phyloP scores from a whole-genome alignment of 2,797 vertebrate species.

The Tenualosa ilisha region DNA sequence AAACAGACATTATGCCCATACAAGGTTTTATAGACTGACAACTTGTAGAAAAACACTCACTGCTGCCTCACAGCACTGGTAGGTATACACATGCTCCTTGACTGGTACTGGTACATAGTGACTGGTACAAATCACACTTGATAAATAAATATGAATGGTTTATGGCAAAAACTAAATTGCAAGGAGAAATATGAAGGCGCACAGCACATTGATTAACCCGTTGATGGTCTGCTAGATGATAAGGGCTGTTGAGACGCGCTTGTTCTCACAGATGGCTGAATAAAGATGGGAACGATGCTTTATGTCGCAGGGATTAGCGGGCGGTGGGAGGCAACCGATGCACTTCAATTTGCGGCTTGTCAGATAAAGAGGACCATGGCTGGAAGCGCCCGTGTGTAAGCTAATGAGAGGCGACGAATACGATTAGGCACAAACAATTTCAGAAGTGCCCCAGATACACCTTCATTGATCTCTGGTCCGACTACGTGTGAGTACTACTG shows the following conservation, averaged over 20 bases:
- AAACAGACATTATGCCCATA: neutral
- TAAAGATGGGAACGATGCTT: slow-evolving; percentile 49
- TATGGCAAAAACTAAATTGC: neutral
- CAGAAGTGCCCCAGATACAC: neutral
- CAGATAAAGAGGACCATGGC: slow-evolving; percentile 44
- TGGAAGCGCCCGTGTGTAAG: neutral
- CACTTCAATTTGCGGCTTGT: slow-evolving; percentile 51
- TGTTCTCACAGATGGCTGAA: slow-evolving; percentile 55
- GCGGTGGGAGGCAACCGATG: slow-evolving; percentile 36
- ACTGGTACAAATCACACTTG: neutral
- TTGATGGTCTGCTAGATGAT: neutral
- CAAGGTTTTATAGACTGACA: neutral
- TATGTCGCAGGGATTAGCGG: slow-evolving; percentile 64
- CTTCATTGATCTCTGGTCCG: neutral
- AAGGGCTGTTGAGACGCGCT: slow-evolving; percentile 6
- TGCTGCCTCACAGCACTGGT: neutral
- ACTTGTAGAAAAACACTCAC: neutral
- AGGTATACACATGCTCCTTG: neutral
- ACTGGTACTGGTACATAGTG: neutral
- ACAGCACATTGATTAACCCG: neutral
- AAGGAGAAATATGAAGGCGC: neutral
- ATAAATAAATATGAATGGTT: neutral
- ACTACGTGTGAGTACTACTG: slow-evolving; percentile 2
- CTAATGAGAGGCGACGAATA: neutral
- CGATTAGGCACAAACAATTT: neutral